These are phyloP conservation scores for Bubalus kerabau DNA, from an alignment of 2,113 vertebrate genomes.

Conservation along the genomic window DNA sequence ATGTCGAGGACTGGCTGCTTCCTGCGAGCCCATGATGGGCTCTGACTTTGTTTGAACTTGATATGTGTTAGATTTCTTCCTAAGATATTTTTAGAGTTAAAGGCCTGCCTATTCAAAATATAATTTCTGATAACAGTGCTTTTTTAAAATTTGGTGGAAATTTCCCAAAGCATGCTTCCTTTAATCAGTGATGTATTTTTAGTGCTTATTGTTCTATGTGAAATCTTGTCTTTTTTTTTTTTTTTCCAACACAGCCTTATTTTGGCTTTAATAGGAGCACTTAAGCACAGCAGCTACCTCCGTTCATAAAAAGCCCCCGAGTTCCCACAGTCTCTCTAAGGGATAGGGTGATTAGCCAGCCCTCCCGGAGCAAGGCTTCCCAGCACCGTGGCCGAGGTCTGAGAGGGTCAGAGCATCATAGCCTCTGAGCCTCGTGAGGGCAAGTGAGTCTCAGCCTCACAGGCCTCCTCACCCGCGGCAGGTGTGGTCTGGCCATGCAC, in stretches of 20 bases:
- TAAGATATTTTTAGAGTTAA: not conserved
- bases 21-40: not conserved
- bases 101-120: not conserved
- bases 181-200: not conserved
- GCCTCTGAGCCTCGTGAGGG: not conserved
- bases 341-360: not conserved
- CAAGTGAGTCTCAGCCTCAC: too few relatives aligned
- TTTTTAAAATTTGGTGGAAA: not conserved
- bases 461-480: not conserved
- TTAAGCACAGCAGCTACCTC: not conserved
- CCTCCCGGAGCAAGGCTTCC: not conserved
- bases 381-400: fast-evolving
- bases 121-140: not conserved
- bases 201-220: not conserved
- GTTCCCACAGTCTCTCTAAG: not conserved
- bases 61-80: not conserved
- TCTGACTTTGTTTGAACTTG: not conserved
- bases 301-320: not conserved
- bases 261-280: not conserved
- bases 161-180: not conserved
- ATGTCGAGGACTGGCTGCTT: not conserved
- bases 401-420: fast-evolving
- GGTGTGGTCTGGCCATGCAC: not conserved
- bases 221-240: not conserved
- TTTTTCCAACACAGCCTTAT: not conserved